These are phyloP conservation scores for Atlantisia rogersi DNA, from an alignment of 2,113 vertebrate genomes.

Conservation along the genomic window DNA sequence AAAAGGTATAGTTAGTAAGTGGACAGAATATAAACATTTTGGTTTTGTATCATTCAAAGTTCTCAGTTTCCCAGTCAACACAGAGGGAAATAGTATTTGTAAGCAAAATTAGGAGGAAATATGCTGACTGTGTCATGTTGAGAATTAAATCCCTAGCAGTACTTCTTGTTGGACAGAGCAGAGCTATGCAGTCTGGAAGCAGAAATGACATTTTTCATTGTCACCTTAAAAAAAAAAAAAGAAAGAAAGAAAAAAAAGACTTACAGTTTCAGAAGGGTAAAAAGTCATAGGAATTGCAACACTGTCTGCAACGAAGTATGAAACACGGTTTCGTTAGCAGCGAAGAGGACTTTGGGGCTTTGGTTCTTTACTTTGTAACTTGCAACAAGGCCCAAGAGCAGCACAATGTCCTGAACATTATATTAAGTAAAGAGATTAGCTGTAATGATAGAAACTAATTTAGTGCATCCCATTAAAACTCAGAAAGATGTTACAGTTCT, in stretches of 20 bases:
- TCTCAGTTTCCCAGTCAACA: not conserved
- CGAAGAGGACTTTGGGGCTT: not conserved
- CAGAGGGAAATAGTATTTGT: not conserved
- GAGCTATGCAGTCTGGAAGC: not conserved
- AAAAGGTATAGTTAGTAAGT: not conserved
- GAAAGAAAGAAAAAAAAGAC: not conserved
- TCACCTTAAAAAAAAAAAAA: not conserved
- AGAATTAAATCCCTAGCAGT: not conserved
- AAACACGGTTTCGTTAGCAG: not conserved
- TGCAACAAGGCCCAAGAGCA: not conserved
- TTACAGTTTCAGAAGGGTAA: not conserved
- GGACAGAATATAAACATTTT: slow-evolving; percentile 1
- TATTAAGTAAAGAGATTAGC: not conserved
- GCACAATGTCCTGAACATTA: not conserved
- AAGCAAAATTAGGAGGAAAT: slow-evolving; percentile 40
- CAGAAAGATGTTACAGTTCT: not conserved
- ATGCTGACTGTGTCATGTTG: not conserved
- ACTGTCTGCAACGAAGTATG: not conserved
- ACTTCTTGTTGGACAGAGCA: not conserved
- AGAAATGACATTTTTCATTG: slow-evolving; percentile 4
- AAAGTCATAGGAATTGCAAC: not conserved
- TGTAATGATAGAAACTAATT: not conserved
- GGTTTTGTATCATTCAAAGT: not conserved
- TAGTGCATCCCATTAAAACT: not conserved
- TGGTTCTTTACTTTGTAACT: not conserved